Percentiles rank a stretch among this genome's conserved stretches.
These are phyloP conservation scores for Globicephala melas DNA, from an alignment of 2,113 vertebrate genomes.

Conservation along the genomic window DNA sequence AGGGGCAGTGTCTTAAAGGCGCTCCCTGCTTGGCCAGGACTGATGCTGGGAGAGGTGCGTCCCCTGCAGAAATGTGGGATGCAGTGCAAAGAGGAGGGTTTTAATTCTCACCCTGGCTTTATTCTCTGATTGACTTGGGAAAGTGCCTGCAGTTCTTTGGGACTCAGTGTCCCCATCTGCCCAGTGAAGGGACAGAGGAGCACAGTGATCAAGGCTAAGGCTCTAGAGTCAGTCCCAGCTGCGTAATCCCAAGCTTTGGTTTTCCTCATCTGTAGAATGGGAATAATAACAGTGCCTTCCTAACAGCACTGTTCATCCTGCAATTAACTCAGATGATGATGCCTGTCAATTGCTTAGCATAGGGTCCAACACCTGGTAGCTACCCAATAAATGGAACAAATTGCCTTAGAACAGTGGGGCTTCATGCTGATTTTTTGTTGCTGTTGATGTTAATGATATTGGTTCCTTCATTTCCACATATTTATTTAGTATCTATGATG, in stretches of 20 bases:
- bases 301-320: too few species aligned
- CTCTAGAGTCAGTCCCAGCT: neutral
- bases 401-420: too few species aligned
- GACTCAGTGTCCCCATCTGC: neutral
- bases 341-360: neutral
- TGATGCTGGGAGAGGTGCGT: neutral
- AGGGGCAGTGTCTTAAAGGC: neutral
- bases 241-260: neutral
- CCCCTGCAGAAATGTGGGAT: neutral
- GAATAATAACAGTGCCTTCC: neutral
- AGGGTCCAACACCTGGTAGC: neutral
- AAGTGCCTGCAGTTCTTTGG: neutral
- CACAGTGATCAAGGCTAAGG: neutral
- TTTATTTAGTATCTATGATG: neutral
- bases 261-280: constrained; percentile 8
- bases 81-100: neutral
- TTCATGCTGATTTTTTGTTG: neutral
- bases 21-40: neutral
- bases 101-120: neutral
- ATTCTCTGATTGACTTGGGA: neutral
- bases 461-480: neutral
- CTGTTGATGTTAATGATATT: neutral
- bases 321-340: rapidly evolving
- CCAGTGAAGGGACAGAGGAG: neutral
- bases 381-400: neutral